Evolutionary conservation across 2,888 invertebrate genomes (phyloP).

Genomic region (Gymnocheta viridis): DNA sequence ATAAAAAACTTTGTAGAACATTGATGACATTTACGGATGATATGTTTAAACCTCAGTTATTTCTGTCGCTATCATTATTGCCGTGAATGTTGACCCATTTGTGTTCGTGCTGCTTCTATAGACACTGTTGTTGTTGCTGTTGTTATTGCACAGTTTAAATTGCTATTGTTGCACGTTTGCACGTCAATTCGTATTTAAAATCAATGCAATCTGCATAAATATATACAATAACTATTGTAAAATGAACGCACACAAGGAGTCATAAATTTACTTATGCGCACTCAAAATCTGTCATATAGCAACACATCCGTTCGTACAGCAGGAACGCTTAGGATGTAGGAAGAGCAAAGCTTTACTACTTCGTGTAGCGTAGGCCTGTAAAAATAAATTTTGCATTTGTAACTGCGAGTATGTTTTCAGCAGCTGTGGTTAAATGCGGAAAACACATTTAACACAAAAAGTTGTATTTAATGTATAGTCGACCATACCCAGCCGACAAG

Average conservation of each 20-base stretch:
- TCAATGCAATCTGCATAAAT: constrained; percentile 13
- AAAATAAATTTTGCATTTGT: constrained; percentile 27
- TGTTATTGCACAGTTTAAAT: neutral
- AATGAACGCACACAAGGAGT: neutral
- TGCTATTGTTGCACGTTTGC: constrained; percentile 20
- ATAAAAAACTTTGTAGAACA: neutral
- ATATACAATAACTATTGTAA: neutral
- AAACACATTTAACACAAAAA: constrained; percentile 4
- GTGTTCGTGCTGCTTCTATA: neutral
- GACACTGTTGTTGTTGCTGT: neutral
- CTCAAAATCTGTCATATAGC: constrained; percentile 2
- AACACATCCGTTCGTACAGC: neutral
- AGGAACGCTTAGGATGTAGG: no score
- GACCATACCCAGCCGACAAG: neutral
- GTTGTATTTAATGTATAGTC: constrained; percentile 14
- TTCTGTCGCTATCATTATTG: constrained; percentile 4
- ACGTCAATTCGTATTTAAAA: constrained; percentile 42
- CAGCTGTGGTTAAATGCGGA: constrained; percentile 51
- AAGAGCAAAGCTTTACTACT: no score
- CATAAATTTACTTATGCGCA: neutral
- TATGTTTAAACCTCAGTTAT: constrained; percentile 42
- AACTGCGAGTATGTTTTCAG: constrained; percentile 39
- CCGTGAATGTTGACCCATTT: constrained; percentile 24
- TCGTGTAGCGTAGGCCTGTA: neutral
- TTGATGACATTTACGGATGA: constrained; percentile 10